A percentile compares a stretch with the other conserved stretches of the same genome.
These are phyloP conservation scores for Aleiodes alternator DNA, from an alignment of 2,888 invertebrate genomes.

Conservation along the genomic window DNA sequence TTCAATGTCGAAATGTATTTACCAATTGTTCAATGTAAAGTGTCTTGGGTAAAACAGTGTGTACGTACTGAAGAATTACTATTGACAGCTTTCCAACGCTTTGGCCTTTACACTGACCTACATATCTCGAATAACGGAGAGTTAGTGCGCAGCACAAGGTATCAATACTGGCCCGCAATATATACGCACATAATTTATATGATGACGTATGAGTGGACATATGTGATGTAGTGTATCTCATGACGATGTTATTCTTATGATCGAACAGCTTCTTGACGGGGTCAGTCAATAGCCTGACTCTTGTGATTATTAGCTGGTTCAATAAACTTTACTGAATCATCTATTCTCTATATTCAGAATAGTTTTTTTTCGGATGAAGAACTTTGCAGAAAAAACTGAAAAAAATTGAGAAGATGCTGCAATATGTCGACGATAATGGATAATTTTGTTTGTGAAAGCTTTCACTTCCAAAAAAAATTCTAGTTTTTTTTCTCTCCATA, in stretches of 20 bases:
- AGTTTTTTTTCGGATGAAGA: too few relatives aligned
- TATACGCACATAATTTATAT: constrained; percentile 4
- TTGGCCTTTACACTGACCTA: constrained; percentile 74
- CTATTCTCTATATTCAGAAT: too few relatives aligned
- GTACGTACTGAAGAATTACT: constrained; percentile 23
- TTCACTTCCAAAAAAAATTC: too few relatives aligned
- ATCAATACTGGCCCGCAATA: constrained; percentile 20
- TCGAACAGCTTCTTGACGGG: not conserved
- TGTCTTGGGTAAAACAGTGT: constrained; percentile 4
- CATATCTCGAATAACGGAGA: constrained; percentile 64
- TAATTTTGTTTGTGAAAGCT: too few relatives aligned
- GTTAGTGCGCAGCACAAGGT: constrained; percentile 23
- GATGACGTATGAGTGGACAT: constrained; percentile 11
- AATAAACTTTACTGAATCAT: constrained; percentile 11
- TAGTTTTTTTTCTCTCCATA: too few relatives aligned
- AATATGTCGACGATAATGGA: too few relatives aligned
- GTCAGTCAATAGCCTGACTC: not conserved
- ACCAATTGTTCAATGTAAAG: constrained; percentile 25
- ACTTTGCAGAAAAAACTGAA: too few relatives aligned
- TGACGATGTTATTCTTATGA: constrained; percentile 5
- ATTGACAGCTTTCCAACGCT: constrained; percentile 67
- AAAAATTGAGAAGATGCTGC: too few relatives aligned
- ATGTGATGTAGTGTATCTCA: not conserved
- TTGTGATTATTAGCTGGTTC: constrained; percentile 1
- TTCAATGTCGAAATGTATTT: not conserved